Evolutionary conservation across 1,140 invertebrate species (phyloP).

Genomic region (Proctacanthus coquilletti): DNA sequence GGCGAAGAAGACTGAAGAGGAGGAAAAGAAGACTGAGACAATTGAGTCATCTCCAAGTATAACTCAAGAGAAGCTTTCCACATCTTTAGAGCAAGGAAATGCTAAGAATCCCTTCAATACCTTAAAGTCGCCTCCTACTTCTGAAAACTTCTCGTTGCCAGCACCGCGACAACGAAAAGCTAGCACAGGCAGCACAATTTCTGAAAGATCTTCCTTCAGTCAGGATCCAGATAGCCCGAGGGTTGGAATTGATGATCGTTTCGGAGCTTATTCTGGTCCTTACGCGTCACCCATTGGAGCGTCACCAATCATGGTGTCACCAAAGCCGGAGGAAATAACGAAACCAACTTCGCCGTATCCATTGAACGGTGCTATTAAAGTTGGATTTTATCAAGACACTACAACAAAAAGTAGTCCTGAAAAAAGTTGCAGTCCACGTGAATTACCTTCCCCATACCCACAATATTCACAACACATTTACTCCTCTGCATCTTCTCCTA

Average conservation of each 20-base stretch:
- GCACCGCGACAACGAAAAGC: constrained; percentile 40
- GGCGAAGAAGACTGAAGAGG: constrained; percentile 26
- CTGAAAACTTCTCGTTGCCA: constrained; percentile 20
- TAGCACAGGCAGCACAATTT: constrained; percentile 55
- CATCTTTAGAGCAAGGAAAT: neutral
- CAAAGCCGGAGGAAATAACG: constrained; percentile 37
- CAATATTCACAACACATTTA: constrained; percentile 45
- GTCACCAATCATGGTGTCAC: constrained; percentile 38
- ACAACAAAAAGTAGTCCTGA: constrained; percentile 54
- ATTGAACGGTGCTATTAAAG: constrained; percentile 53
- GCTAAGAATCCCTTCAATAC: constrained; percentile 7
- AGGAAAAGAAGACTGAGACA: constrained; percentile 26
- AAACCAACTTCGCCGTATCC: constrained; percentile 47
- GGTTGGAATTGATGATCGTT: constrained; percentile 40
- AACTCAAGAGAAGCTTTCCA: neutral
- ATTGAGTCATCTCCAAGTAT: constrained; percentile 1
- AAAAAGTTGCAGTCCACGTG: constrained; percentile 49
- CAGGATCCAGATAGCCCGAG: constrained; percentile 55
- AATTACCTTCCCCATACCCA: constrained; percentile 42
- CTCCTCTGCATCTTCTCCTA: constrained; percentile 34
- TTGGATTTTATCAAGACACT: constrained; percentile 65
- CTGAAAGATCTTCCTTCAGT: constrained; percentile 56
- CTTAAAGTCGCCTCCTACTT: constrained; percentile 11
- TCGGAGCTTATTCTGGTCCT: constrained; percentile 37
- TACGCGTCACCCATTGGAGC: constrained; percentile 43